Conservation (phyloP, 2,797 vertebrate species). For the Pseudomugil tenellus region DNA sequence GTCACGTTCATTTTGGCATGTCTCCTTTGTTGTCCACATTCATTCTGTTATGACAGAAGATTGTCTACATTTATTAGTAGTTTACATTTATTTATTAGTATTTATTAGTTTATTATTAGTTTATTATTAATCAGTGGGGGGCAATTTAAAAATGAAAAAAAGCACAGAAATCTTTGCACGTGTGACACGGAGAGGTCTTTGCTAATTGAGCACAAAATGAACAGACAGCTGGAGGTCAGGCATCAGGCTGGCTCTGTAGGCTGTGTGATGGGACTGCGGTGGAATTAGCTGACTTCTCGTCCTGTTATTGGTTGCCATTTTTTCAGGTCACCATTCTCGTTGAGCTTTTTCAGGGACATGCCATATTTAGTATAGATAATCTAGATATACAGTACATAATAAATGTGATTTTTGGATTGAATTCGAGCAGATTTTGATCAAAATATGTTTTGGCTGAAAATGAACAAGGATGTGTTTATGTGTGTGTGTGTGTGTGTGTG, state of each 20-base stretch:
- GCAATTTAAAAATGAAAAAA: conserved; percentile 49
- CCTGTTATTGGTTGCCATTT: conserved; percentile 51
- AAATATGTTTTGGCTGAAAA: conserved; percentile 50
- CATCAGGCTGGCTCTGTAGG: conserved; percentile 60
- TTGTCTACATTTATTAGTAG: conserved; percentile 62
- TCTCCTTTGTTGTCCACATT: conserved; percentile 27
- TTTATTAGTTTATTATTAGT: conserved; percentile 73
- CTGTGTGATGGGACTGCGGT: conserved; percentile 39
- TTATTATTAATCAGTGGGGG: conserved; percentile 64
- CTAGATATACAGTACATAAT: conserved; percentile 64
- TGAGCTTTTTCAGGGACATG: conserved; percentile 62
- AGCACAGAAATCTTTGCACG: conserved; percentile 45
- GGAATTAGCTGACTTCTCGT: conserved; percentile 62
- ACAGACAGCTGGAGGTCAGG: conserved; percentile 75
- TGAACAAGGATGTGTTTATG: conserved; percentile 6
- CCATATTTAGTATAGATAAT: conserved; percentile 68
- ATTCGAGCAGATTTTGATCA: conserved; percentile 69
- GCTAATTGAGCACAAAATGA: conserved; percentile 75
- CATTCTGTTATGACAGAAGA: conserved; percentile 43
- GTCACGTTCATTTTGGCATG: conserved; percentile 20
- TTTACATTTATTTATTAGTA: conserved; percentile 74
- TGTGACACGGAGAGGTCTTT: conserved; percentile 53
- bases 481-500: no score
- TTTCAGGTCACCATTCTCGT: conserved; percentile 54
- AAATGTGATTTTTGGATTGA: conserved; percentile 65